Percentiles rank a stretch among this genome's conserved stretches.
These are phyloP conservation scores for Fringilla coelebs DNA, from an alignment of 2,797 vertebrate genomes.

Conservation along the genomic window DNA sequence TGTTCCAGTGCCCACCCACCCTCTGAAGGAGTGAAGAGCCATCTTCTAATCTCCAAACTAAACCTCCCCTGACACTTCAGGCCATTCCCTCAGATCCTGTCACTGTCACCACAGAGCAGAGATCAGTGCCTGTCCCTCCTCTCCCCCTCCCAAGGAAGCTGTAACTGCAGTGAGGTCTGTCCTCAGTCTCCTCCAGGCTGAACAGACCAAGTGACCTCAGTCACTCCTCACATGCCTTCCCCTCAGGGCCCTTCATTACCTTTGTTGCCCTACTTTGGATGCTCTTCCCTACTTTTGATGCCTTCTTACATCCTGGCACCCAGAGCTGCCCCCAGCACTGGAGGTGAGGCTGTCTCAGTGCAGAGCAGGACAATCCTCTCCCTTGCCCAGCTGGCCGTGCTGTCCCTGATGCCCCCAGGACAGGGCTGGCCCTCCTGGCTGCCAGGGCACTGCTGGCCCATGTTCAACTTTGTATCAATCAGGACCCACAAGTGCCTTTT, in stretches of 20 bases:
- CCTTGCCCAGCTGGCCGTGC: fast-evolving
- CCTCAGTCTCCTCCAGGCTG: background rate
- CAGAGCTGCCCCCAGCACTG: background rate
- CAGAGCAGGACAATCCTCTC: background rate
- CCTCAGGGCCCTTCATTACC: background rate
- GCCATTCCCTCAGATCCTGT: background rate
- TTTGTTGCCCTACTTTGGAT: fast-evolving
- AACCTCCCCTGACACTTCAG: background rate
- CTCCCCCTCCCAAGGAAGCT: fast-evolving
- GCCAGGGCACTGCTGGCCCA: background rate
- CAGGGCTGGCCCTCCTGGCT: background rate
- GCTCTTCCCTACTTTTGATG: fast-evolving
- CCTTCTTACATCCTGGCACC: fast-evolving
- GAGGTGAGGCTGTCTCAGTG: fast-evolving
- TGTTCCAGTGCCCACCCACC: fast-evolving
- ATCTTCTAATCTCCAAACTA: background rate
- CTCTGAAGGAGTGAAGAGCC: background rate
- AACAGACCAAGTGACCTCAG: background rate
- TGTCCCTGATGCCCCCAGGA: background rate
- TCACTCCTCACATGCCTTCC: fast-evolving
- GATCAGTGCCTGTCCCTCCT: background rate
- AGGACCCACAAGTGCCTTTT: background rate
- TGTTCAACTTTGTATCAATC: fast-evolving
- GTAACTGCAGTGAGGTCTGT: background rate
- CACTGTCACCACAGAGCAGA: background rate